These are phyloP conservation scores for Diglossa cyanea DNA, from an alignment of 2,797 vertebrate genomes.

Conservation along the genomic window DNA sequence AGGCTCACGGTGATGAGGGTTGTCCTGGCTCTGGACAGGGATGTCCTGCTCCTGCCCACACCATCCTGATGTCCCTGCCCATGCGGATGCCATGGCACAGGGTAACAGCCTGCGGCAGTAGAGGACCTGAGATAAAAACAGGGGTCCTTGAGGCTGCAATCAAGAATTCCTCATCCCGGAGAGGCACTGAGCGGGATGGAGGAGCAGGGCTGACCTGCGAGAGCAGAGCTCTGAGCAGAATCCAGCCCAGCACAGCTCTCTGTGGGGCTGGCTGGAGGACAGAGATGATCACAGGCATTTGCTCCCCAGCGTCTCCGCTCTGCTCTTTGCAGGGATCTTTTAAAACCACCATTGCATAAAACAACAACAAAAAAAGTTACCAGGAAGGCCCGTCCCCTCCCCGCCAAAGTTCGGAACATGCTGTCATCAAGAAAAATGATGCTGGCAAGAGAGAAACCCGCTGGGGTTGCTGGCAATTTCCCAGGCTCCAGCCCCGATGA, in stretches of 20 bases:
- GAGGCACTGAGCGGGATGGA: accelerated
- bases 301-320: not conserved
- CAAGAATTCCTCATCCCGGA: not conserved
- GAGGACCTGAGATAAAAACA: not conserved
- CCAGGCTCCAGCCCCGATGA: slow-evolving; percentile 71
- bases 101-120: accelerated
- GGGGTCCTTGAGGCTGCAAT: accelerated
- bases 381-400: not conserved
- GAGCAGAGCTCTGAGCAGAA: not conserved
- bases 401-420: slow-evolving; percentile 8
- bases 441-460: slow-evolving; percentile 69
- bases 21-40: no score
- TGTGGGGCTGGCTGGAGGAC: not conserved
- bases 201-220: not conserved
- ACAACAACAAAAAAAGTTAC: not conserved
- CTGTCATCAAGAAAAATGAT: slow-evolving; percentile 79
- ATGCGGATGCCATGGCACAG: no score
- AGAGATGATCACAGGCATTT: not conserved
- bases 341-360: not conserved
- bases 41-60: not conserved
- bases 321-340: not conserved
- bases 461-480: slow-evolving; percentile 72
- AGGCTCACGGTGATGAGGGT: accelerated
- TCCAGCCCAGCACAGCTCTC: not conserved
- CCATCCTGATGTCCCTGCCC: accelerated